Percentiles rank a stretch among this genome's conserved stretches.
Evolutionary conservation across 2,113 vertebrate species (phyloP).

Genomic region (Plotosus lineatus): DNA sequence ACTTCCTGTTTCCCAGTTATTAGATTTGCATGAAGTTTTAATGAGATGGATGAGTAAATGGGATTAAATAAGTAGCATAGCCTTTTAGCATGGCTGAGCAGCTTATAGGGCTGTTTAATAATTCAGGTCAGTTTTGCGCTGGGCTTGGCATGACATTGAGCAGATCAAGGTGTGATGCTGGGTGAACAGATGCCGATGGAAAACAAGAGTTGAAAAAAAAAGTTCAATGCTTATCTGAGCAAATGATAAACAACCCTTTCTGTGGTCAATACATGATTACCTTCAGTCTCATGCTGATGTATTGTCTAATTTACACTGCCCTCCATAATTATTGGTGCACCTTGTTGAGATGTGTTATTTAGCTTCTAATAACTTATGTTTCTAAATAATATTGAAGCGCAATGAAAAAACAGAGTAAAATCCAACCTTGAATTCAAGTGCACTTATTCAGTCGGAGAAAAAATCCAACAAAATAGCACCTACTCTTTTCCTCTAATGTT

Average conservation of each 20-base stretch:
- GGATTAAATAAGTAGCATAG: background rate
- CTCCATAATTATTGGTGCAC: too few species aligned
- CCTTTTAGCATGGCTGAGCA: background rate
- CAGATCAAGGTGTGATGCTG: conserved; percentile 59
- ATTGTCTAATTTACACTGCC: too few species aligned
- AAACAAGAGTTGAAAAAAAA: conserved; percentile 54
- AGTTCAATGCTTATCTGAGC: conserved; percentile 50
- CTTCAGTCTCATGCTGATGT: too few species aligned
- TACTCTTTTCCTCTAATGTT: too few species aligned
- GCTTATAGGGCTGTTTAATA: conserved; percentile 56
- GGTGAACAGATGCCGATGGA: conserved; percentile 70
- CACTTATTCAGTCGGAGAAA: too few species aligned
- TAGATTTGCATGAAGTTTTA: background rate
- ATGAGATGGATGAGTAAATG: background rate
- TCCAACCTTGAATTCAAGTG: too few species aligned
- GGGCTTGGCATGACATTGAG: conserved; percentile 64
- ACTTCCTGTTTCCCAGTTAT: background rate
- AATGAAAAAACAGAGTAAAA: too few species aligned
- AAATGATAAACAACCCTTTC: conserved; percentile 5
- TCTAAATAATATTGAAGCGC: too few species aligned
- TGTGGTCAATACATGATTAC: background rate
- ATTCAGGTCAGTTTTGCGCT: conserved; percentile 60
- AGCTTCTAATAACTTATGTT: too few species aligned
- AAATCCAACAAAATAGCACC: too few species aligned
- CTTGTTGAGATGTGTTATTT: too few species aligned